Conservation (phyloP, 64 coral and sea anemone genomes). For the Actinia equina region DNA sequence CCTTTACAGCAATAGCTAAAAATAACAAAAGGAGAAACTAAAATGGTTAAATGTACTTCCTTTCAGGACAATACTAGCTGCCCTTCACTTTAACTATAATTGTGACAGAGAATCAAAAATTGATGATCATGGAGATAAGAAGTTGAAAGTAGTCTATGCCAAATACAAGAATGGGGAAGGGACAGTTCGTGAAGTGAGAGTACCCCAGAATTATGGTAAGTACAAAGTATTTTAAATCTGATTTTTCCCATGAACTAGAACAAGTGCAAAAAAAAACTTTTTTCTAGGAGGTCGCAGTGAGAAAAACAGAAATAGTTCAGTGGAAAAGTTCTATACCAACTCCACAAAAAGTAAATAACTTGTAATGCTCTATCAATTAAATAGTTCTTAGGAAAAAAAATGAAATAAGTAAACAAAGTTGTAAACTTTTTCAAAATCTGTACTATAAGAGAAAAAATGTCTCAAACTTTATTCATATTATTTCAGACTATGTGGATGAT, state of each 20-base stretch:
- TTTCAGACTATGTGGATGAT: no score
- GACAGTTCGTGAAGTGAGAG: constrained; percentile 40
- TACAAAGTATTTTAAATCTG: neutral
- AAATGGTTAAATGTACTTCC: neutral
- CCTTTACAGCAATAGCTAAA: no score
- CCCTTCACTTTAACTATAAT: constrained; percentile 72
- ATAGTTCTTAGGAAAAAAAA: no score
- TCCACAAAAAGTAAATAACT: no score
- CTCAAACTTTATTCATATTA: no score
- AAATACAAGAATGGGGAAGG: constrained; percentile 66
- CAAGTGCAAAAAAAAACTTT: neutral
- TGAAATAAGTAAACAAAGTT: no score
- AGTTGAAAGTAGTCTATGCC: constrained; percentile 45
- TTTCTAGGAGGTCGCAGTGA: neutral
- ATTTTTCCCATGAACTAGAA: neutral
- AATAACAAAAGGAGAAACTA: no score
- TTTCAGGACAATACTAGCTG: constrained; percentile 66
- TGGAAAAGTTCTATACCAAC: no score
- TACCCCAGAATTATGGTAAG: constrained; percentile 58
- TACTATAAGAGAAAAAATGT: no score
- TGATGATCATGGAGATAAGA: constrained; percentile 33
- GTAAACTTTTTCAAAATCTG: no score
- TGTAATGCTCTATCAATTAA: no score
- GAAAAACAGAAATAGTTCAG: neutral
- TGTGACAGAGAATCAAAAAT: constrained; percentile 22